Evolutionary conservation across 1,140 invertebrate species (phyloP).

Genomic region (Laupala kohalensis): DNA sequence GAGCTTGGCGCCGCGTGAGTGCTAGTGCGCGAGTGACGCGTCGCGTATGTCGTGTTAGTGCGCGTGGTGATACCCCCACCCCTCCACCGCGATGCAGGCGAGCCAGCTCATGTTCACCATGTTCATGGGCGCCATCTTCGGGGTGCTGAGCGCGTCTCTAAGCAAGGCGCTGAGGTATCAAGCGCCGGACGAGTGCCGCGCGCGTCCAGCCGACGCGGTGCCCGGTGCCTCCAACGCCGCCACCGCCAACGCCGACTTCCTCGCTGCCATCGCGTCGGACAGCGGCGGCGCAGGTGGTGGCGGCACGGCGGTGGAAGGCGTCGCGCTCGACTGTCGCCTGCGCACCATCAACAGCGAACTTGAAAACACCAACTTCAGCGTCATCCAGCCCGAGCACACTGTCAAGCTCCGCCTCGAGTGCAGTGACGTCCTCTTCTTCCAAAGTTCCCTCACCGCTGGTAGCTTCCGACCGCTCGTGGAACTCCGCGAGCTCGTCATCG

Average conservation of each 20-base stretch:
- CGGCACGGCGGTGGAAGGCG: conserved; percentile 42
- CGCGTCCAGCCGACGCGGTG: conserved; percentile 40
- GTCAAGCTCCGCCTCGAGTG: conserved; percentile 68
- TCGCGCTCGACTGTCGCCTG: conserved; percentile 64
- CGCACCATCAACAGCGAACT: conserved; percentile 77
- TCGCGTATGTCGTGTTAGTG: not conserved
- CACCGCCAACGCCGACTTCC: conserved; percentile 34
- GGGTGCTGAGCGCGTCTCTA: conserved; percentile 49
- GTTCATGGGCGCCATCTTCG: conserved; percentile 48
- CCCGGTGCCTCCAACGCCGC: conserved; percentile 33
- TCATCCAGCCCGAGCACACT: conserved; percentile 75
- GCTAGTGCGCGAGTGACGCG: not conserved
- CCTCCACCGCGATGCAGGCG: conserved; percentile 14
- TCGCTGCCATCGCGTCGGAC: conserved; percentile 13
- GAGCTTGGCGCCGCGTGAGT: not conserved
- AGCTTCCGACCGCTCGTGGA: conserved; percentile 73
- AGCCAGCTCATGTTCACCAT: conserved; percentile 33
- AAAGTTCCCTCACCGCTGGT: conserved; percentile 69
- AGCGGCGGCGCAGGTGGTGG: conserved; percentile 6
- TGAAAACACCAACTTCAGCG: conserved; percentile 79
- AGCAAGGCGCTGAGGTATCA: conserved; percentile 60
- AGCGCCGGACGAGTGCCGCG: conserved; percentile 73
- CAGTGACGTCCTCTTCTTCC: conserved; percentile 70
- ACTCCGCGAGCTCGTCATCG: conserved; percentile 68
- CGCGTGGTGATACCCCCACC: not conserved